These are phyloP conservation scores for Phyto melanocephala DNA, from an alignment of 2,888 invertebrate genomes.

Conservation along the genomic window DNA sequence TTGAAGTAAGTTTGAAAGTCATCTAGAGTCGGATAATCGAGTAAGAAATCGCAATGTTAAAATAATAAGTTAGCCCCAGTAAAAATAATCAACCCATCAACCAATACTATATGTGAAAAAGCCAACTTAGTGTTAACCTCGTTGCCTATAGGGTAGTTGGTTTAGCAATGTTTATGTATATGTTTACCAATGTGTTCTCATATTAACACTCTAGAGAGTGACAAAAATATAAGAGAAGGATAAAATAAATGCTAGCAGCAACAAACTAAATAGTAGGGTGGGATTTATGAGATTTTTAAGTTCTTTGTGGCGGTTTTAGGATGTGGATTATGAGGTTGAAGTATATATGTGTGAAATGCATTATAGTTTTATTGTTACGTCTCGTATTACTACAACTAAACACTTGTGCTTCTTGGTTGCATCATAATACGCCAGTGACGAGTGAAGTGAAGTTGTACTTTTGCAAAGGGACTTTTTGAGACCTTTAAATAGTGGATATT, in stretches of 20 bases:
- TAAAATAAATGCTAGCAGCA: neutral
- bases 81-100: too few relatives aligned
- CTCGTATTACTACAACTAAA: constrained; percentile 21
- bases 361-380: constrained; percentile 59
- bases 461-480: too few relatives aligned
- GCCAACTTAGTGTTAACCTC: too few relatives aligned
- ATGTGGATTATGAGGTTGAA: constrained; percentile 60
- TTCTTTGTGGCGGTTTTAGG: constrained; percentile 62
- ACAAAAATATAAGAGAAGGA: constrained; percentile 9
- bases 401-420: too few relatives aligned
- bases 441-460: too few relatives aligned
- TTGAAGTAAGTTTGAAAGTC: too few relatives aligned
- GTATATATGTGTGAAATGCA: constrained; percentile 62
- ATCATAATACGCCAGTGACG: too few relatives aligned
- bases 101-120: too few relatives aligned
- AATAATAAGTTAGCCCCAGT: too few relatives aligned
- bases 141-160: neutral
- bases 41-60: too few relatives aligned
- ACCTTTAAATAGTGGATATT: too few relatives aligned
- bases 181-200: neutral
- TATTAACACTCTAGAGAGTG: constrained; percentile 51
- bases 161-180: neutral
- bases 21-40: too few relatives aligned
- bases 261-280: constrained; percentile 8
- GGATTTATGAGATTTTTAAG: constrained; percentile 61